Evolutionary conservation across 2,888 invertebrate genomes (phyloP).

Genomic region (Leucophenga montana): DNA sequence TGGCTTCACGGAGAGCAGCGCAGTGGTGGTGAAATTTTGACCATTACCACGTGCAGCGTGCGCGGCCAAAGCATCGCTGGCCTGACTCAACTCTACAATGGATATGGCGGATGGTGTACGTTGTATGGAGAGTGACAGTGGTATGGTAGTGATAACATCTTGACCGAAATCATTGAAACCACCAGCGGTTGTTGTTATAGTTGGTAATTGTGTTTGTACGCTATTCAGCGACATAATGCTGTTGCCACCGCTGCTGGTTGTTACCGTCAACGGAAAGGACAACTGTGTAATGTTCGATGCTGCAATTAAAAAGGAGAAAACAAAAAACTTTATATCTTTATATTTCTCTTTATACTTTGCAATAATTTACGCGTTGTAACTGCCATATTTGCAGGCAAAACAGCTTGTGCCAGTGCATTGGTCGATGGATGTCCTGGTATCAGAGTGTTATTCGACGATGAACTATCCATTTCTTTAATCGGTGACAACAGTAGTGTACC

Average conservation of each 20-base stretch:
- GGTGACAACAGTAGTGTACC: conserved; percentile 86
- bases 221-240: conserved; percentile 62
- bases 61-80: conserved; percentile 34
- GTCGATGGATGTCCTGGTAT: conserved; percentile 83
- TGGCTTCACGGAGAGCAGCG: conserved; percentile 63
- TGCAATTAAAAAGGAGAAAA: conserved; percentile 43
- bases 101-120: conserved; percentile 62
- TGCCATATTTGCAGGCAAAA: conserved; percentile 75
- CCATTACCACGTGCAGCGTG: conserved; percentile 44
- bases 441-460: conserved; percentile 82
- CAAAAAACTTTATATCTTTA: background rate
- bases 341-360: background rate
- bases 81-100: conserved; percentile 57
- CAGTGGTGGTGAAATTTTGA: conserved; percentile 55
- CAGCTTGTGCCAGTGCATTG: conserved; percentile 85
- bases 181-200: conserved; percentile 61
- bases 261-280: conserved; percentile 71
- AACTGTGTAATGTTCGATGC: conserved; percentile 68
- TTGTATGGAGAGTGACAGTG: conserved; percentile 67
- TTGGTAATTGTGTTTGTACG: conserved; percentile 58
- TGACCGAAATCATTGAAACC: conserved; percentile 56
- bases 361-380: conserved; percentile 48
- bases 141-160: conserved; percentile 66
- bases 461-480: conserved; percentile 87
- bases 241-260: conserved; percentile 63